Base-by-base conservation (phyloP, 2,113 vertebrate genomes). In the Lepus timidus region DNA sequence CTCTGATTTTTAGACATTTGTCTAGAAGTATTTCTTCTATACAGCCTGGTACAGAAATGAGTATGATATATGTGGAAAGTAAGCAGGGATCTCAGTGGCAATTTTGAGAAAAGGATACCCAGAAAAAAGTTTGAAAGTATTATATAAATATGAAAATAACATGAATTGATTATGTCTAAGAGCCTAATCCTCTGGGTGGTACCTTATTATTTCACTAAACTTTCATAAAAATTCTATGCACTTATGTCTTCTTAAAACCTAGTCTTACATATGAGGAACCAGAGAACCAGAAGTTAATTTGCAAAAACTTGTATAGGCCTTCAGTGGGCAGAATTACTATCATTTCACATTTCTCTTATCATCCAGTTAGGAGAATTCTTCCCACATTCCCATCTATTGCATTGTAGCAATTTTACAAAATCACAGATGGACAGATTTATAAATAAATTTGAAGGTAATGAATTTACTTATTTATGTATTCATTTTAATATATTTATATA, bases 191-290 rank as follows among this genome's bases (percentile, higher is more conserved):
- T 90, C 4, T 75, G 6, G 9, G 31, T 85, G 62, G 5, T 31
- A 44, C 11, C 8, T 90, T 36, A 61, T 61, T 39, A 76, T 88
- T 94, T 93, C 29, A 83, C 75, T 79, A 89, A 71, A 58, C 39
- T 61, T 44, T 39, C n/a, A 82, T 4, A 16, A 88, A 79, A 75
- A 14, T 1, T 52, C 25, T 75, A 51, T 27, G 25, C 61, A 0
- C n/a, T 84, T 55, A 74, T 17, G 7, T 91, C 1, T 6, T 93
- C 73, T 58, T 58, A 39, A 2, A 73, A 22, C 17, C 3, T 9
- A 23, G 31, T 8, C 84, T 94, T 67, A 55, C 58, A 11, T 9
- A 44, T 1, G 13, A 70, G 31, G 33, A 82, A 81, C 67, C 5
- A 33, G 52, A 68, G 7, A 44, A 20, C 1, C 9, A 36, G 49